Evolutionary conservation across 2,888 invertebrate genomes (phyloP), one percentile per base, ranked within the genome.

Genomic region (Cryptocephalus primarius): DNA sequence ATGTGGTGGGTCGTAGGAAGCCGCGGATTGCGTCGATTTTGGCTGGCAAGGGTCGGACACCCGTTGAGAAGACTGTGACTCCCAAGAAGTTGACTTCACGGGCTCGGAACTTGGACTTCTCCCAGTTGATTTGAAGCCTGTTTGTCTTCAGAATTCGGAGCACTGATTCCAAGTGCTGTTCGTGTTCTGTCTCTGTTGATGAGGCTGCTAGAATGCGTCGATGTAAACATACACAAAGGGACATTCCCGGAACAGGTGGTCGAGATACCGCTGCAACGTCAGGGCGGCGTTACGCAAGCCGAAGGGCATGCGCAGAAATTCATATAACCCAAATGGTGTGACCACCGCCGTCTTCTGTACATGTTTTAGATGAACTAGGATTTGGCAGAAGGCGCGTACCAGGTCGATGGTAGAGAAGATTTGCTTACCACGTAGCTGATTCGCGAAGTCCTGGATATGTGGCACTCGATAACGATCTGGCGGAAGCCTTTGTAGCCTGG

Each of bases 221-320:
- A 50, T 43, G 14, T 46, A 50, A 10, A 48, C 31, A 32, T 45
- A 42, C 2, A 45, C 42, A 38, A 45, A 49, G 9, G 36, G 8
- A 22, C 39, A 48, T 2, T 32, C 43, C 3, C 47, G 39, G 8
- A 49, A 39, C 9, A 49, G n/a, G 11, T 48, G 39, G 43, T 48
- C 48, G 1, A 49, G 39, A 42, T 34, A 49, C 8, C 50, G 32
- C 39, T 49, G 50, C 3, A 49, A 32, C 8, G 50, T 47, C 42
- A 47, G 43, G 11, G 47, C 49, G 4, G 44, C 44, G 12, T 47
- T 49, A 32, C 47, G 31, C 36, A 48, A 34, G 13, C 44, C 49
- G 22, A 49, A 49, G 3, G 47, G 44, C 49, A 49, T 49, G 1
- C 40, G 34, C 10, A 40, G 41, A 34, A 47, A 49, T n/a, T 49